A percentile compares a stretch with the other conserved stretches of the same genome.
These are phyloP conservation scores for Scaptomyza polygonia DNA, from an alignment of 2,888 invertebrate genomes.

Conservation along the genomic window DNA sequence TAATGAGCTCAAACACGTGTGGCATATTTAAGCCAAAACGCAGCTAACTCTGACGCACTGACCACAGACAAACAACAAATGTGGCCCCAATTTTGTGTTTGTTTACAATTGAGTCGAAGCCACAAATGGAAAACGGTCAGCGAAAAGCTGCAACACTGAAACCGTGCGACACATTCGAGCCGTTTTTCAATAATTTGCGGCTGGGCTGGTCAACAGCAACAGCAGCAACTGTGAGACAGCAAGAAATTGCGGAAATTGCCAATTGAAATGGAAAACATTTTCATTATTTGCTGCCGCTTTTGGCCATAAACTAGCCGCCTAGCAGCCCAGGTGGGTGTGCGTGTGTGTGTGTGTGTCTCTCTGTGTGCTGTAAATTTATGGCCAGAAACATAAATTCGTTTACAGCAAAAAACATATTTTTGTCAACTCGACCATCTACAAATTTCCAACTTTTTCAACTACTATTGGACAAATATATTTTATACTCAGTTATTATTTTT, in stretches of 20 bases:
- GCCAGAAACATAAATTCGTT: slow-evolving; percentile 51
- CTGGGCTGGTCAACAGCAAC: slow-evolving; percentile 24
- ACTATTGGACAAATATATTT: slow-evolving; percentile 28
- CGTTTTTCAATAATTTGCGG: slow-evolving; percentile 69
- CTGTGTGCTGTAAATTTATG: slow-evolving; percentile 44
- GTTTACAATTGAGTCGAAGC: slow-evolving; percentile 2
- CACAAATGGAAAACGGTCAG: slow-evolving; percentile 6
- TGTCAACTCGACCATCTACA: slow-evolving; percentile 47
- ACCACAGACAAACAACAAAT: slow-evolving; percentile 28
- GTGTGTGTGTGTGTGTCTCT: slow-evolving; percentile 19
- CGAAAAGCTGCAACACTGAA: slow-evolving; percentile 14
- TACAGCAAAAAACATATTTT: slow-evolving; percentile 60
- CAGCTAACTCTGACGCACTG: slow-evolving; percentile 25
- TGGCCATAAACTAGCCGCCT: slow-evolving; percentile 64
- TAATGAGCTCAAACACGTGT: slow-evolving; percentile 16
- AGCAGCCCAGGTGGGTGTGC: slow-evolving; percentile 63
- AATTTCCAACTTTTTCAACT: slow-evolving; percentile 33
- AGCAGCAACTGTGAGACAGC: slow-evolving; percentile 20
- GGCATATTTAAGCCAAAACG: slow-evolving; percentile 17
- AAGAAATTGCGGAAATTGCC: slow-evolving; percentile 81
- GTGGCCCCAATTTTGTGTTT: slow-evolving; percentile 26
- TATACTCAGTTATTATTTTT: slow-evolving; percentile 2
- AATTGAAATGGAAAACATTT: slow-evolving; percentile 82
- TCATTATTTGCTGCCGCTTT: slow-evolving; percentile 71
- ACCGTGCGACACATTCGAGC: slow-evolving; percentile 63